These are phyloP conservation scores for Pantala flavescens DNA, from an alignment of 1,140 invertebrate species.

Conservation along the genomic window DNA sequence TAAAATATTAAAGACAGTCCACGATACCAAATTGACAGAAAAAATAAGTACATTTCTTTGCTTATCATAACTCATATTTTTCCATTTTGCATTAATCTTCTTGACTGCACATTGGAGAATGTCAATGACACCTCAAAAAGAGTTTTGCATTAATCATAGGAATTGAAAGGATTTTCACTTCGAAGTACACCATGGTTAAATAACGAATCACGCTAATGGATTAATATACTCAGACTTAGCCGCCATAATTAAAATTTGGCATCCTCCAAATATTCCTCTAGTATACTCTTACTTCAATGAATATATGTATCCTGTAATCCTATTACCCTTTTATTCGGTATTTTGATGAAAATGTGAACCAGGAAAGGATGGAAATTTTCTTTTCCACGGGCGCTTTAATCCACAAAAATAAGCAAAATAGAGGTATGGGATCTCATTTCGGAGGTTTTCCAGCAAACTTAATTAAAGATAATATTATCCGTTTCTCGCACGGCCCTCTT, in stretches of 20 bases:
- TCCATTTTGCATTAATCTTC: too few relatives aligned
- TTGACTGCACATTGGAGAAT: too few relatives aligned
- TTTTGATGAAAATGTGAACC: slow-evolving; percentile 2
- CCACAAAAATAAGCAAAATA: slow-evolving; percentile 4
- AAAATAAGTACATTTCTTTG: too few relatives aligned
- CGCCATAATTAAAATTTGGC: not conserved
- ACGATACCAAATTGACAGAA: too few relatives aligned
- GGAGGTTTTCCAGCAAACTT: not conserved
- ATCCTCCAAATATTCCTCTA: not conserved
- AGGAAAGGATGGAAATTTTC: not conserved
- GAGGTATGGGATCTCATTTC: not conserved
- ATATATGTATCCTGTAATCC: not conserved
- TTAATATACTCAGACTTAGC: too few relatives aligned
- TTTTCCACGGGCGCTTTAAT: not conserved
- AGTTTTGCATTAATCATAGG: too few relatives aligned
- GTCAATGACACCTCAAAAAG: too few relatives aligned
- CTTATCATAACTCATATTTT: too few relatives aligned
- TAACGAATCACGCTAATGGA: too few relatives aligned
- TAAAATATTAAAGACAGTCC: too few relatives aligned
- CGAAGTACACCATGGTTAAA: too few relatives aligned
- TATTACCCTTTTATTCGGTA: not conserved
- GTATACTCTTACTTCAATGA: not conserved
- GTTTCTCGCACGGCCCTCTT: not conserved
- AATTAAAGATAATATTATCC: slow-evolving; percentile 11
- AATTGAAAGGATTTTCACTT: too few relatives aligned